Evolutionary conservation across 2,113 vertebrate genomes (phyloP).

Genomic region (Prionailurus bengalensis): DNA sequence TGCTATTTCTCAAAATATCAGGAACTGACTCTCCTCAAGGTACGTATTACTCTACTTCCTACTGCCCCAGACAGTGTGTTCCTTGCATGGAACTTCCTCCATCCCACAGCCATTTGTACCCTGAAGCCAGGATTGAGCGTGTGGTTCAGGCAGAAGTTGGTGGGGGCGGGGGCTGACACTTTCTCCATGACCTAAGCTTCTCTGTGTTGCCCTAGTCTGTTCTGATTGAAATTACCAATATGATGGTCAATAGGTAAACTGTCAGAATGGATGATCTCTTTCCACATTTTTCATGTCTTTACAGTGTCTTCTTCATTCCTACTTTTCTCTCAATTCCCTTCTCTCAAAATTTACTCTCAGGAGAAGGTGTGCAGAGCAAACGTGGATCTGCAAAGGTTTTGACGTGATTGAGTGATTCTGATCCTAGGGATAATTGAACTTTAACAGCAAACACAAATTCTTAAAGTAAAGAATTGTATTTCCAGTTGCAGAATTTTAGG

Average conservation of each 20-base stretch:
- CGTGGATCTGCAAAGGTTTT: background rate
- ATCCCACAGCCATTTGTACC: background rate
- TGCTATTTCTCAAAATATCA: background rate
- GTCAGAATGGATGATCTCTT: background rate
- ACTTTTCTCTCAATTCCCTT: background rate
- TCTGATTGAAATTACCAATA: background rate
- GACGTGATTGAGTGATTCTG: background rate
- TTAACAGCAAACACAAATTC: background rate
- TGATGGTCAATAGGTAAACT: background rate
- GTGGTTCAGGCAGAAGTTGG: background rate
- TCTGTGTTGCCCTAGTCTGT: background rate
- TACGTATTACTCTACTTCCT: background rate
- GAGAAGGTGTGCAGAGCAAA: background rate
- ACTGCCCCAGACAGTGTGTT: background rate
- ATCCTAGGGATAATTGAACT: background rate
- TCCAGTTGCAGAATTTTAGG: background rate
- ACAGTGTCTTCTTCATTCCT: background rate
- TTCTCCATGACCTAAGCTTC: background rate
- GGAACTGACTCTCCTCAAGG: background rate
- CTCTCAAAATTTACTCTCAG: background rate
- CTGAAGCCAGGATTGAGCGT: background rate
- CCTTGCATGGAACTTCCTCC: background rate
- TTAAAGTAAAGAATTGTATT: background rate
- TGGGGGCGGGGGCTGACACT: fast-evolving
- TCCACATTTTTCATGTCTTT: background rate